phyloP scores from a whole-genome alignment of 2,888 invertebrate genomes.

The Molanna angustata region DNA sequence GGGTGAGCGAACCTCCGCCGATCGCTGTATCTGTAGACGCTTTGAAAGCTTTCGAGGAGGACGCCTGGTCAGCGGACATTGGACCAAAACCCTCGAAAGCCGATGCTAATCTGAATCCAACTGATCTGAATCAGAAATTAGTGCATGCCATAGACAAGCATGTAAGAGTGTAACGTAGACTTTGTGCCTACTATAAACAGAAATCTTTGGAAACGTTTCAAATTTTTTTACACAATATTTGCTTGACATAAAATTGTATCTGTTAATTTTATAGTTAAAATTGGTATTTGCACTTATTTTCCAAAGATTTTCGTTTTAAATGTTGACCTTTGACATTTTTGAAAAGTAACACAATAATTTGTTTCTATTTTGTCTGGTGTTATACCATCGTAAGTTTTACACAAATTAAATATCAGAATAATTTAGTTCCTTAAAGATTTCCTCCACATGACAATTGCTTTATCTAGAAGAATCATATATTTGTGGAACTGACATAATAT shows the following conservation, averaged over 20 bases:
- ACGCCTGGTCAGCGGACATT: slow-evolving; percentile 17
- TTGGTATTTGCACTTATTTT: background rate
- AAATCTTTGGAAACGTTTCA: too few species aligned
- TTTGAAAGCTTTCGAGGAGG: slow-evolving; percentile 48
- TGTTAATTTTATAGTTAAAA: background rate
- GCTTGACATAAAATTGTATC: too few species aligned
- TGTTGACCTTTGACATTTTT: slow-evolving; percentile 32
- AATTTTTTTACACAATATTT: too few species aligned
- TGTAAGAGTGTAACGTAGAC: slow-evolving; percentile 59
- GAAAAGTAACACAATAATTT: too few species aligned
- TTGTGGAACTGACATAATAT: too few species aligned
- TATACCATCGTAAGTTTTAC: too few species aligned
- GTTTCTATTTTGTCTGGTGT: slow-evolving; percentile 29
- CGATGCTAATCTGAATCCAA: background rate
- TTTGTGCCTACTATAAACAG: too few species aligned
- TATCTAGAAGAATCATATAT: too few species aligned
- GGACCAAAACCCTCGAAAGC: slow-evolving; percentile 1
- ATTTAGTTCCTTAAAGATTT: too few species aligned
- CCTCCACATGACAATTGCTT: too few species aligned
- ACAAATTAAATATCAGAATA: too few species aligned
- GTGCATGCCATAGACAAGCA: slow-evolving; percentile 50
- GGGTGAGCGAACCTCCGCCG: slow-evolving; percentile 75
- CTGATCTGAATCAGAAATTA: slow-evolving; percentile 3
- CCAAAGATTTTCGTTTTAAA: slow-evolving; percentile 35
- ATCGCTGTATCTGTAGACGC: slow-evolving; percentile 51